Evolutionary conservation across 2,113 vertebrate genomes (phyloP).

Genomic region (Pholis gunnellus): DNA sequence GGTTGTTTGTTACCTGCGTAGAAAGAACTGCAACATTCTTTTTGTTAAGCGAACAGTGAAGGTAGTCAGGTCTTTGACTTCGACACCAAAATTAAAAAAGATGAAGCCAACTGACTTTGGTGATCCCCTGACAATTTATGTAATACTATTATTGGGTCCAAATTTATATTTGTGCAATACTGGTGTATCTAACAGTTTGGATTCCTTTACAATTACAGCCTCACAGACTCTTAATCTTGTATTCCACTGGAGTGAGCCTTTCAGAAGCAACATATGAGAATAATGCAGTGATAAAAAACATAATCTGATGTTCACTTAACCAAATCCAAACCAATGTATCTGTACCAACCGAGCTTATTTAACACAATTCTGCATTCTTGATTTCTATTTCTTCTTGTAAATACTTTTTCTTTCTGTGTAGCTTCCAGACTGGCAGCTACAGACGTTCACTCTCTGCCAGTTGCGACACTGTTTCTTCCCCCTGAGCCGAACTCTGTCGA

Average conservation of each 20-base stretch:
- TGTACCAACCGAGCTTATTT: not conserved
- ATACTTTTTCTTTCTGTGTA: not conserved
- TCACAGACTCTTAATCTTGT: not conserved
- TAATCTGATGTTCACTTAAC: not conserved
- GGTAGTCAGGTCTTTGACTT: not conserved
- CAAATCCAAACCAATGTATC: not conserved
- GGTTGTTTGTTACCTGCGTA: not conserved
- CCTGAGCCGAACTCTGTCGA: not conserved
- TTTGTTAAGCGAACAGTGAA: too few species aligned
- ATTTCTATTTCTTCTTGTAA: slow-evolving; percentile 8
- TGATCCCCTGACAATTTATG: not conserved
- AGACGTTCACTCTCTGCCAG: not conserved
- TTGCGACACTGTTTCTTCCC: slow-evolving; percentile 3
- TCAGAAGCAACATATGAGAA: not conserved
- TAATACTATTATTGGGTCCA: accelerated
- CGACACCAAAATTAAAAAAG: not conserved
- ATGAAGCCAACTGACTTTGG: not conserved
- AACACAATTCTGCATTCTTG: not conserved
- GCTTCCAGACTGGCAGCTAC: not conserved
- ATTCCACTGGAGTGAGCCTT: not conserved
- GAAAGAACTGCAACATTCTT: not conserved
- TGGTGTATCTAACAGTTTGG: not conserved
- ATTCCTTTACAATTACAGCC: slow-evolving; percentile 2
- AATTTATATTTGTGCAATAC: not conserved
- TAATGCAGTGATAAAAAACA: not conserved